These are phyloP conservation scores for Branchinecta lindahli DNA, from an alignment of 1,140 invertebrate genomes.

Conservation along the genomic window DNA sequence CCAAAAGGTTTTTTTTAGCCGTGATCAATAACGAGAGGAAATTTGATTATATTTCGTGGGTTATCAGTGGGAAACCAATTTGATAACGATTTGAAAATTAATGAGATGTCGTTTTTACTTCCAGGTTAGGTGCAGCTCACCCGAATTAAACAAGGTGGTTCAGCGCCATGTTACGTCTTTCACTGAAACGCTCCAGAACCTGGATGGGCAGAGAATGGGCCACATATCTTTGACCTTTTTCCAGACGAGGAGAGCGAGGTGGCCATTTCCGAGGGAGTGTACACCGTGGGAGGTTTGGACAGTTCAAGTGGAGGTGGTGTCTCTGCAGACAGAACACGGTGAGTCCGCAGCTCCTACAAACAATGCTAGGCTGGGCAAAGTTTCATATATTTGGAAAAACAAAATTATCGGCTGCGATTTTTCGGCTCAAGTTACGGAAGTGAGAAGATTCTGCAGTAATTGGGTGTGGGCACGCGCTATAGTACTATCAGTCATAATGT, in stretches of 20 bases:
- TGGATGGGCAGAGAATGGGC: conserved; percentile 45
- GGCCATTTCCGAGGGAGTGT: conserved; percentile 72
- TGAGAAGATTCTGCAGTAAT: no score
- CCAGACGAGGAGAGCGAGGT: conserved; percentile 70
- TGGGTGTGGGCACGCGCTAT: no score
- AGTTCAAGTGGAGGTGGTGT: conserved; percentile 69
- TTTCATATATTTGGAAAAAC: background rate
- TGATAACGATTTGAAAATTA: no score
- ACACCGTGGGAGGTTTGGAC: conserved; percentile 98
- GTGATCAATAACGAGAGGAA: no score
- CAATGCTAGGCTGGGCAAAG: no score
- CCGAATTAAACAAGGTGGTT: conserved; percentile 51
- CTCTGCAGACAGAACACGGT: conserved; percentile 64
- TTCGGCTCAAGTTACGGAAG: no score
- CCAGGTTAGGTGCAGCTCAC: conserved; percentile 67
- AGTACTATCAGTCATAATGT: no score
- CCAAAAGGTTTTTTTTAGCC: no score
- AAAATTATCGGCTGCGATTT: no score
- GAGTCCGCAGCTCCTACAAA: conserved; percentile 16
- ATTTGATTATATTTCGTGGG: no score
- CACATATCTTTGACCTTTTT: conserved; percentile 92
- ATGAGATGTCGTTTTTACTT: conserved; percentile 19
- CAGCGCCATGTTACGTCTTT: conserved; percentile 69
- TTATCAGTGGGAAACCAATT: no score
- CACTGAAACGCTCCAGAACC: conserved; percentile 55